Base-by-base conservation (phyloP, 2,113 vertebrate species). In the Grallaria varia region DNA sequence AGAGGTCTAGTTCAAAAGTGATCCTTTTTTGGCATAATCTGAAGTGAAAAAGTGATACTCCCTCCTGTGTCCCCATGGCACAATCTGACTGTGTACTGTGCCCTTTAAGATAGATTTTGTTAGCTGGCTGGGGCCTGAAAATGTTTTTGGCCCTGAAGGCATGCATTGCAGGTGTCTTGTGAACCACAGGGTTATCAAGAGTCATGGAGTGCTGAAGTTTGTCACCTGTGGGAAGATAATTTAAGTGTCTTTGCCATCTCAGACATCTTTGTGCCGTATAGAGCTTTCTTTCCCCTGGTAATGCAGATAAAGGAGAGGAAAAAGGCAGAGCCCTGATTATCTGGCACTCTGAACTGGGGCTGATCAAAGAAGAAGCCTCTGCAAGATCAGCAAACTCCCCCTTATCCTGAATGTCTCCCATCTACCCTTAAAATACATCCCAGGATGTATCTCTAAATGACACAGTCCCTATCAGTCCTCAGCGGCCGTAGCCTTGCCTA, bases 41-140 rank as follows among this genome's bases (percentile, higher is more conserved):
- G 37, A 10, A 42, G 42, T 42, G 42, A 42, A 42, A 42, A 42
- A 88, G 4, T 2, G 2, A 45, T 37, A 8, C 9, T 72, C 19
- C 14, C 7, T 12, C 39, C 60, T 81, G 40, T 40, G 39, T 81
- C 14, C 9, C 30, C 6, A 14, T 14, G 42, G 6, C 45, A 49
- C 0, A 0, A 16, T 50, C 10, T 45, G 37, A 53, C 10, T 25
- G 28, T 0, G 0, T 24, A 13, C 25, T 74, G 21, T n/a, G 35
- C 5, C 74, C 17, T 59, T 42, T 64, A 30, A 79, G 35, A 50
- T 0, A 59, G 4, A 24, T 31, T 60, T 72, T 50, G 1, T 59
- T 63, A 72, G 27, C 22, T 82, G 14, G 4, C 82, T 5, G 11
- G 42, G 21, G 2, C 3, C 40, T 89, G 69, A 71, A 84, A 52